Conservation (phyloP, 1,140 invertebrate genomes). For the Pectinophora gossypiella region DNA sequence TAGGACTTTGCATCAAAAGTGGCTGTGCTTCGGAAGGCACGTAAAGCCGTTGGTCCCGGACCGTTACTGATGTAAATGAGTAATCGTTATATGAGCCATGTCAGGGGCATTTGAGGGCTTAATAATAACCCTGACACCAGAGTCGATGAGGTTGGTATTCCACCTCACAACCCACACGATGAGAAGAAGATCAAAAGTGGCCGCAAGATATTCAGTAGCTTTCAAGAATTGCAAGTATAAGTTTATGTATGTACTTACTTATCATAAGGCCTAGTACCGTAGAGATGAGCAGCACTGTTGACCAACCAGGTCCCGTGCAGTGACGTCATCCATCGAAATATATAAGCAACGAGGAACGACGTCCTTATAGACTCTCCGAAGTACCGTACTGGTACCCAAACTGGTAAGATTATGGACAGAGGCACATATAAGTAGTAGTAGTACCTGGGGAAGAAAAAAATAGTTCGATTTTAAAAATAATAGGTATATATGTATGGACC, state of each 20-base stretch:
- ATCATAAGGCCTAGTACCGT: conserved; percentile 67
- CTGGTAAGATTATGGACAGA: conserved; percentile 83
- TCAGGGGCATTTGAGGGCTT: no score
- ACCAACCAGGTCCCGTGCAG: conserved; percentile 92
- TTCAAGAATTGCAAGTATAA: background rate
- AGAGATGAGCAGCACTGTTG: conserved; percentile 80
- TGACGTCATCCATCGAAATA: conserved; percentile 82
- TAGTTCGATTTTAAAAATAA: no score
- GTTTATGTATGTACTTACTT: conserved; percentile 40
- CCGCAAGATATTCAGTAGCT: background rate
- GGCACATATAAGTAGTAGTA: conserved; percentile 81
- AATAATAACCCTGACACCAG: background rate
- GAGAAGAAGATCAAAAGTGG: no score
- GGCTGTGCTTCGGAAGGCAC: no score
- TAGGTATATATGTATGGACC: no score
- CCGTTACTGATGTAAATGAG: background rate
- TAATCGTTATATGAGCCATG: no score
- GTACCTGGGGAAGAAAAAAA: no score
- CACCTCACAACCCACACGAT: no score
- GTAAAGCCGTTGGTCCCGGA: no score
- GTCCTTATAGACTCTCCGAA: conserved; percentile 80
- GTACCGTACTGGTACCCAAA: conserved; percentile 80
- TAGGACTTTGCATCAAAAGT: no score
- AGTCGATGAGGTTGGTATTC: background rate
- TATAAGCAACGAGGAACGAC: conserved; percentile 75